Evolutionary conservation across 2,797 vertebrate species (phyloP), one percentile per base, ranked within the genome.

Genomic region (Triplophysa bombifrons): DNA sequence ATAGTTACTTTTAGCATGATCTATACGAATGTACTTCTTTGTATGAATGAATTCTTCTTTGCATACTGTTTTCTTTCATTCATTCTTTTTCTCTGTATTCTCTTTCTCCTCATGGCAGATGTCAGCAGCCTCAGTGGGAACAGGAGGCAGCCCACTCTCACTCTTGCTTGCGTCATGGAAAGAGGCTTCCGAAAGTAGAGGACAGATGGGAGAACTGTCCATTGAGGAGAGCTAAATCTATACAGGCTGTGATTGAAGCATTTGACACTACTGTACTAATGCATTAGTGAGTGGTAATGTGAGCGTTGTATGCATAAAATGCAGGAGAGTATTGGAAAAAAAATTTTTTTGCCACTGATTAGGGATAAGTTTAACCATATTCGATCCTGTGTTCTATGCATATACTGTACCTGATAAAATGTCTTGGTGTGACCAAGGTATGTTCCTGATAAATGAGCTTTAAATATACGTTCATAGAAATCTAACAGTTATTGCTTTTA

Each of bases 101-200:
- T 68, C 25, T 50, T 69, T 69, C 65, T 74, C 78, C 83, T 81
- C 88, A 80, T 86, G 91, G 90, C 86, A 90, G 91, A 92, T 91
- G 88, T 90, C 84, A 70, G 84, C 89, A 30, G 90, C 90, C 92
- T 92, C 92, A 87, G 87, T 85, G 91, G 90, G 90, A 93, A 91
- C 92, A 92, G 90, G 91, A 93, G 93, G 92, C 91, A 91, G 88
- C 91, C 91, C 90, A 91, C 93, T 92, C 93, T 92, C 91, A 93
- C 92, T 93, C 91, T 88, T 86, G 84, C 90, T 90, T 93, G 92
- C 93, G 92, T 94, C 93, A 94, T 90, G 91, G 93, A 94, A 82
- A 85, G 87, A 89, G 85, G 82, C 80, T 85, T 84, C 69, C 65
- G 80, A 77, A 83, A 77, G 80, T 78, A 38, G 70, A 80, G 67